Conservation (phyloP, 2,113 vertebrate genomes). For the Gymnorhina tibicen region DNA sequence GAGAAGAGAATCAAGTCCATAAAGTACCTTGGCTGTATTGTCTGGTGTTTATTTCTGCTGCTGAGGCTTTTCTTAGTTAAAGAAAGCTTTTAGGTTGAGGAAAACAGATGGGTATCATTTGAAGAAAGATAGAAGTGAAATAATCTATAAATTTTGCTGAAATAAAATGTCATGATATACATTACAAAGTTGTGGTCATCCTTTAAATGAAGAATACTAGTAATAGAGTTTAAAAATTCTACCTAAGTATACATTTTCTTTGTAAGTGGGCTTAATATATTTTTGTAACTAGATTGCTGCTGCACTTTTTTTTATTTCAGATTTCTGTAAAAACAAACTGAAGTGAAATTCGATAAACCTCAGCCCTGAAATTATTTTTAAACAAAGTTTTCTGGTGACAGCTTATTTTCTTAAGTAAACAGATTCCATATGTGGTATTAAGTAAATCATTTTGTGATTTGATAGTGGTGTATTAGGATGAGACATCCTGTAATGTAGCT, state of each 20-base stretch:
- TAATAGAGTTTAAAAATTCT: background rate
- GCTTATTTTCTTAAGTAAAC: slow-evolving; percentile 82
- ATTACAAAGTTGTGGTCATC: background rate
- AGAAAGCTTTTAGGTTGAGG: background rate
- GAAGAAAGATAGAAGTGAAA: background rate
- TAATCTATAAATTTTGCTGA: background rate
- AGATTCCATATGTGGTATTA: slow-evolving; percentile 78
- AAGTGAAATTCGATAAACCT: slow-evolving; percentile 42
- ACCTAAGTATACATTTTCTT: background rate
- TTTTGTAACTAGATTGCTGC: slow-evolving; percentile 2
- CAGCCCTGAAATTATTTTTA: slow-evolving; percentile 66
- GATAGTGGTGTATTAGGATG: slow-evolving; percentile 82
- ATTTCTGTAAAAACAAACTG: slow-evolving; percentile 63
- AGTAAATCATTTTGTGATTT: slow-evolving; percentile 74
- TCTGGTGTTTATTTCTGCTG: background rate
- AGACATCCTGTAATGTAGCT: slow-evolving; percentile 78
- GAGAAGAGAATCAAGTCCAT: background rate
- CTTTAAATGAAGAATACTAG: background rate
- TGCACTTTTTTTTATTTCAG: background rate
- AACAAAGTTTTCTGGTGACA: slow-evolving; percentile 63
- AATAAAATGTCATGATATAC: background rate
- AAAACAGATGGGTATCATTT: background rate
- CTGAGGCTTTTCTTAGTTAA: background rate
- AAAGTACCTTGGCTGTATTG: background rate
- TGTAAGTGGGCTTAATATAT: background rate